phyloP scores from a whole-genome alignment of 2,888 invertebrate species.

The Parapristionchus giblindavisi region DNA sequence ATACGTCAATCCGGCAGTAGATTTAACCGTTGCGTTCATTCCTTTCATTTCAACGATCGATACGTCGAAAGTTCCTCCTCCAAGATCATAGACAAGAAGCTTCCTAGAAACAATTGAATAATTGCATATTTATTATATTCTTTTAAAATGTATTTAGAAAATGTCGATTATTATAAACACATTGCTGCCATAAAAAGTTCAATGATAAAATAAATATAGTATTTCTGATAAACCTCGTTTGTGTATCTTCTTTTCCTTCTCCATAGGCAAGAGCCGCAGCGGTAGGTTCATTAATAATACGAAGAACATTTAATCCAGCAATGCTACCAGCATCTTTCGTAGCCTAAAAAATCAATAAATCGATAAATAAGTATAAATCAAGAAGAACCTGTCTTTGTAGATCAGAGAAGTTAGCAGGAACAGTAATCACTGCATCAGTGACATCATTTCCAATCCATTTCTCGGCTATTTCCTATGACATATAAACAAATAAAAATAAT shows the following conservation, averaged over 20 bases:
- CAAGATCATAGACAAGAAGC: constrained; percentile 30
- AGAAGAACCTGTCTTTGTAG: constrained; percentile 5
- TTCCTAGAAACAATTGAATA: constrained; percentile 2
- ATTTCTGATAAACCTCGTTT: no score
- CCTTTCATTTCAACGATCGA: constrained; percentile 32
- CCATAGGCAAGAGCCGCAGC: neutral
- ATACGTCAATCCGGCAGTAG: constrained; percentile 32
- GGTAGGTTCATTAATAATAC: constrained; percentile 21
- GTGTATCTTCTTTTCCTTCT: no score
- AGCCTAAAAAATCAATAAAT: neutral
- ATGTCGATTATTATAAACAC: no score
- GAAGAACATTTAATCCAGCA: constrained; percentile 19
- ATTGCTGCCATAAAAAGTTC: no score
- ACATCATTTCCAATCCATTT: neutral
- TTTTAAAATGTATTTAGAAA: no score
- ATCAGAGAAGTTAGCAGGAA: constrained; percentile 17
- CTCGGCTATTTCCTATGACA: neutral
- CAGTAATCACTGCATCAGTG: constrained; percentile 20
- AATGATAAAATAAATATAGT: no score
- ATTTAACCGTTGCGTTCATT: constrained; percentile 11
- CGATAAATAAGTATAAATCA: neutral
- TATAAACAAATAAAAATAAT: neutral
- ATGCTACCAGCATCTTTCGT: constrained; percentile 12
- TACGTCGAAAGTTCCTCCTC: constrained; percentile 38
- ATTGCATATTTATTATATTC: no score